phyloP scores from a whole-genome alignment of 1,140 invertebrate species.

The Drosophila cardini region DNA sequence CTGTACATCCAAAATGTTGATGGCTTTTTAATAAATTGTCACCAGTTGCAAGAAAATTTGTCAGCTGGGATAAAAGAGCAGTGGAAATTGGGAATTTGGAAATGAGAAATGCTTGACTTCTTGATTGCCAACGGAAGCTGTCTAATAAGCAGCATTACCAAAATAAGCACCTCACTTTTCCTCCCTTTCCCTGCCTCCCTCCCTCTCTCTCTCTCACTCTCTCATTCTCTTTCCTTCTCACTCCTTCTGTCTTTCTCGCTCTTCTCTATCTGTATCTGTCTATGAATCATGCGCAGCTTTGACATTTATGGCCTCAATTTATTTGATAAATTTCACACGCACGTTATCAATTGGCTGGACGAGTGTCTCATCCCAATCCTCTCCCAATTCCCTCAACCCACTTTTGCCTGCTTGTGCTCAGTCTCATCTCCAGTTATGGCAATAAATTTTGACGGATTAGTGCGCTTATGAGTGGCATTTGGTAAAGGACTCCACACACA shows the following conservation, averaged over 20 bases:
- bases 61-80: constrained; percentile 51
- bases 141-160: constrained; percentile 54
- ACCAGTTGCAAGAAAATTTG: constrained; percentile 54
- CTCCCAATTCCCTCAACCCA: constrained; percentile 1
- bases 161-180: neutral
- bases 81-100: neutral
- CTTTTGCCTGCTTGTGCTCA: neutral
- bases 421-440: constrained; percentile 54
- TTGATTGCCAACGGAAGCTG: constrained; percentile 64
- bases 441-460: constrained; percentile 83
- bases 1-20: constrained; percentile 14
- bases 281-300: constrained; percentile 78
- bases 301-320: constrained; percentile 82
- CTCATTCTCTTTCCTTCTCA: neutral
- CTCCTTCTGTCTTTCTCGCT: neutral
- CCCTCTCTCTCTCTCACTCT: neutral
- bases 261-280: constrained; percentile 27
- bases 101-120: constrained; percentile 11
- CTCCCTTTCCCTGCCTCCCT: neutral
- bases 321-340: constrained; percentile 83
- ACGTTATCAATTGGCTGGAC: constrained; percentile 77
- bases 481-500: constrained; percentile 41
- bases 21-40: constrained; percentile 58
- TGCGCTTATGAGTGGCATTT: constrained; percentile 76
- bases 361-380: constrained; percentile 14